Conservation (phyloP, 2,888 invertebrate species). For the Galeruca laticollis region DNA sequence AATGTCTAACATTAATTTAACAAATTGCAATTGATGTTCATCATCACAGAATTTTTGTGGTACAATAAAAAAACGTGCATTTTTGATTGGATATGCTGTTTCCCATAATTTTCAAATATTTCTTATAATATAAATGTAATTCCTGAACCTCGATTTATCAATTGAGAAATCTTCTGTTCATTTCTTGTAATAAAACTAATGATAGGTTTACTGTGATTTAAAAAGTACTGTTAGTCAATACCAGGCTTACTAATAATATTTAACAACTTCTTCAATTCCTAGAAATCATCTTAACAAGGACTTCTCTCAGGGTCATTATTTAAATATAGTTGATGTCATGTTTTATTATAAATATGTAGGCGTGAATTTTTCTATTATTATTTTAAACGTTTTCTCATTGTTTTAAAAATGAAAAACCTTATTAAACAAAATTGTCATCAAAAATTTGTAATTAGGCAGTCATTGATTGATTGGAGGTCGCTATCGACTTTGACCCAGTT, state of each 20-base stretch:
- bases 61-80: too few relatives aligned
- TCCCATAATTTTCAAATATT: background rate
- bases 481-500: too few relatives aligned
- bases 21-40: background rate
- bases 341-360: background rate
- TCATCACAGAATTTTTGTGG: too few relatives aligned
- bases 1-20: too few relatives aligned
- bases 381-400: background rate
- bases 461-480: too few relatives aligned
- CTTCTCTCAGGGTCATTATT: background rate
- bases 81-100: too few relatives aligned
- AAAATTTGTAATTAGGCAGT: too few relatives aligned
- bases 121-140: background rate
- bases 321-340: slow-evolving; percentile 1
- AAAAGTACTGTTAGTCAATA: slow-evolving; percentile 20
- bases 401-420: too few relatives aligned
- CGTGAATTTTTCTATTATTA: background rate
- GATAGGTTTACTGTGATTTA: slow-evolving; percentile 18
- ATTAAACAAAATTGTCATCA: too few relatives aligned
- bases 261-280: slow-evolving; percentile 14
- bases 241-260: slow-evolving; percentile 12
- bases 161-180: slow-evolving; percentile 13
- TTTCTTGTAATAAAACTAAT: background rate
- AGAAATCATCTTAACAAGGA: slow-evolving; percentile 9
- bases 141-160: background rate